Base-by-base conservation (phyloP, 2,888 invertebrate genomes). In the Clanis bilineata region DNA sequence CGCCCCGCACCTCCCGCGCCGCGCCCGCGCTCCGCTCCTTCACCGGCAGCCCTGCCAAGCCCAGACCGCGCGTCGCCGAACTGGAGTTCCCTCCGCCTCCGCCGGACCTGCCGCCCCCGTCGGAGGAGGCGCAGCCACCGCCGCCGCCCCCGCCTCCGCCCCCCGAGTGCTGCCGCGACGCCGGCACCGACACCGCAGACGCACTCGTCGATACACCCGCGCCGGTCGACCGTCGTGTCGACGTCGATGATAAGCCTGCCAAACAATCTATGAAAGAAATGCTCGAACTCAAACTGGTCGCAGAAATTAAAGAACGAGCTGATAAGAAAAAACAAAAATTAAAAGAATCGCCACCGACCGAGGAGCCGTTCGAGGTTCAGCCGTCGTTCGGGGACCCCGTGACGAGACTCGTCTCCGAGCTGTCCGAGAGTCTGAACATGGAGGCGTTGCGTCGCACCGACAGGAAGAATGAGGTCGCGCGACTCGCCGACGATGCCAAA, bases 81-180 rank as follows among this genome's bases (percentile, higher is more conserved):
- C 91, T 97, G 32, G 97, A 97, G 82, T 97, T 97, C 86, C 97
- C 97, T 0, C 97, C 97, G 18, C 97, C 97, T 0, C 97, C 97
- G 0, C 92, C 95, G 4, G 96, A 96, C 74, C 86, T 96, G 57
- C 96, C 96, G 1, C 97, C 97, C 18, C 96, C 96, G 0, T 95
- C 96, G 0, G 95, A 95, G 74, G 95, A 95, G 61, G 90, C 93
- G 55, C 86, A 84, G 41, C 84, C 79, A 0, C 85, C 84, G 4
- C 87, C 86, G 1, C 87, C 86, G 7, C 88, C 86, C 5, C 88
- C 88, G 7, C 87, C 86, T 6, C 88, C 88, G 9, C 87, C 90
- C 66, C 95, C 95, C 0, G 95, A 96, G 47, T 44, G 58, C 60
- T 10, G 58, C 60, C 57, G 51, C 18, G 51, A 51, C 18, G 32